A percentile compares a stretch with the other conserved stretches of the same genome.
These are phyloP conservation scores for Brachionus calyciflorus DNA, from an alignment of 1,140 invertebrate genomes.

Conservation along the genomic window DNA sequence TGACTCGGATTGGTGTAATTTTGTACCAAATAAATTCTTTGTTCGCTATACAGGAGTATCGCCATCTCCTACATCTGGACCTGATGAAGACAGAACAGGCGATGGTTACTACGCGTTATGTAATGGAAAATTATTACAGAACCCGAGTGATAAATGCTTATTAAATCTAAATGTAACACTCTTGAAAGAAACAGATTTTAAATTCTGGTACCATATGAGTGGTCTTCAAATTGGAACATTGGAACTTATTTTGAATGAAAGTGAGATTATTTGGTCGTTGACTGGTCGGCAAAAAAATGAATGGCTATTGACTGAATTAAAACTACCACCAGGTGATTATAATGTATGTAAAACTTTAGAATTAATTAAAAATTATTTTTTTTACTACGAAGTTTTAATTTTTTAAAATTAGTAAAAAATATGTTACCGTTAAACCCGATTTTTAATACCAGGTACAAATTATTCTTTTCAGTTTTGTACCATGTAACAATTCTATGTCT, in stretches of 20 bases:
- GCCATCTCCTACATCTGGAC: constrained; percentile 4
- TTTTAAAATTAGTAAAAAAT: too few relatives aligned
- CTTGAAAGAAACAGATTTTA: not conserved
- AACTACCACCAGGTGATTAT: not conserved
- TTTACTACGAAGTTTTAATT: too few relatives aligned
- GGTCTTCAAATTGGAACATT: not conserved
- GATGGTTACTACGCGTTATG: constrained; percentile 7
- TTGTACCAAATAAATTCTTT: not conserved
- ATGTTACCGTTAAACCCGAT: too few relatives aligned
- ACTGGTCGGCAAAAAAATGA: constrained; percentile 18
- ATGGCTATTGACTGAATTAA: not conserved
- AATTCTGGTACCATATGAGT: constrained; percentile 26
- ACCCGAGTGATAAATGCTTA: not conserved
- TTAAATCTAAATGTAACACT: constrained; percentile 2
- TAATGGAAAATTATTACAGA: constrained; percentile 1
- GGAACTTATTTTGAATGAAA: constrained; percentile 29
- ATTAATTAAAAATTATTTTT: too few relatives aligned
- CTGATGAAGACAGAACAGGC: not conserved
- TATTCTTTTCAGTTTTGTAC: too few relatives aligned
- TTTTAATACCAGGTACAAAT: too few relatives aligned
- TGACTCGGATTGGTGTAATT: constrained; percentile 9
- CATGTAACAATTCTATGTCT: too few relatives aligned
- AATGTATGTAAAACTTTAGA: too few relatives aligned
- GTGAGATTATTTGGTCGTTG: not conserved
- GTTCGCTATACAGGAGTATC: not conserved